A percentile compares a stretch with the other conserved stretches of the same genome.
phyloP scores from a whole-genome alignment of 2,888 invertebrate species.

The Vesta saturnalis region DNA sequence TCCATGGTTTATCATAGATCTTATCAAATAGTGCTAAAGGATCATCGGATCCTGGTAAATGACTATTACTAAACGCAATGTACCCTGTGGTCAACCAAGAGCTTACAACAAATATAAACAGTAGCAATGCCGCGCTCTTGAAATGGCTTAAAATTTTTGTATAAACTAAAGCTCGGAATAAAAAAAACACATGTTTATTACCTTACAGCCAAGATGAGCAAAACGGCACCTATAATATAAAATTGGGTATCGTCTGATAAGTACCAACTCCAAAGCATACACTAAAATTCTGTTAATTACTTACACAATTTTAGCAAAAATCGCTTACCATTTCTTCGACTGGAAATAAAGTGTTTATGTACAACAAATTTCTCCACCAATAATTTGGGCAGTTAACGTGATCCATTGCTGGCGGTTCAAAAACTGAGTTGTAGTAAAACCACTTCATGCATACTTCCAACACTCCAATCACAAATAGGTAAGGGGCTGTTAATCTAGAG shows the following conservation, averaged over 20 bases:
- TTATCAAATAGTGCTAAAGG: conserved; percentile 87
- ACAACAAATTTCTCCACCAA: conserved; percentile 90
- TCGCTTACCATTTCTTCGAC: conserved; percentile 87
- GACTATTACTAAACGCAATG: conserved; percentile 81
- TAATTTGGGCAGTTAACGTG: conserved; percentile 84
- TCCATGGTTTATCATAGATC: conserved; percentile 92
- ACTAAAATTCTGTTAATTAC: conserved; percentile 64
- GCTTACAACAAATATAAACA: conserved; percentile 74
- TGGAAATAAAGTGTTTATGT: conserved; percentile 87
- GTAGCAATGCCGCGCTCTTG: conserved; percentile 75
- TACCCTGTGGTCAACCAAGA: conserved; percentile 84
- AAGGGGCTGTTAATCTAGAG: conserved; percentile 80
- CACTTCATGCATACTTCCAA: conserved; percentile 90
- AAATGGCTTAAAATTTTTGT: conserved; percentile 70
- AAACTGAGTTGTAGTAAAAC: conserved; percentile 82
- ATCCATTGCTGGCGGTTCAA: conserved; percentile 84
- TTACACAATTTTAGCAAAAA: conserved; percentile 12
- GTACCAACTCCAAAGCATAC: conserved; percentile 94
- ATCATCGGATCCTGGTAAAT: conserved; percentile 81
- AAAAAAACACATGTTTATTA: conserved; percentile 50
- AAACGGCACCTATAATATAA: conserved; percentile 82
- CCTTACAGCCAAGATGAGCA: conserved; percentile 81
- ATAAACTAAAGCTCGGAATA: neutral
- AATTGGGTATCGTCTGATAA: conserved; percentile 89
- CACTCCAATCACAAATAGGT: conserved; percentile 83